Percentiles rank a stretch among this genome's conserved stretches.
phyloP scores from a whole-genome alignment of 2,113 vertebrate genomes.

The Kryptolebias marmoratus region DNA sequence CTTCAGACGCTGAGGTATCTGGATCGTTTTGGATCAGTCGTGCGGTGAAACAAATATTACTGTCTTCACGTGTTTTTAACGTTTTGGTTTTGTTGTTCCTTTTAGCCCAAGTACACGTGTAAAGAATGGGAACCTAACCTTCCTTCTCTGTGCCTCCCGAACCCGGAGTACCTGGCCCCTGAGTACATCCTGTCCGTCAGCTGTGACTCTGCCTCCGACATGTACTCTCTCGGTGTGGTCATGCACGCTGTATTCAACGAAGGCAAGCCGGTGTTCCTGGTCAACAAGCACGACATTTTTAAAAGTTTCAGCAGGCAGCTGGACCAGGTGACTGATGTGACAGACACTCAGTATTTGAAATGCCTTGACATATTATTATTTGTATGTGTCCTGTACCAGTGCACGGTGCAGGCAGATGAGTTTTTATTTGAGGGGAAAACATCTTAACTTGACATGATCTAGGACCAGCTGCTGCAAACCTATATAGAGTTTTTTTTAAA shows the following conservation, averaged over 20 bases:
- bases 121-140: conserved; percentile 99
- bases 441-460: neutral
- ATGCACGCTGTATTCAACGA: conserved; percentile 96
- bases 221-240: conserved; percentile 96
- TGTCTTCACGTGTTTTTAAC: neutral
- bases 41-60: neutral
- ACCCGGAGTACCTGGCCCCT: conserved; percentile 96
- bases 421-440: too few relatives aligned
- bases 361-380: too few relatives aligned
- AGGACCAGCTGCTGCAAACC: too few relatives aligned
- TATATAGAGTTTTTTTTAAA: too few relatives aligned
- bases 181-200: conserved; percentile 98
- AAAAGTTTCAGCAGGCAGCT: conserved; percentile 98
- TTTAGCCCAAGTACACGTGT: conserved; percentile 90
- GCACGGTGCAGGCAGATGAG: too few relatives aligned
- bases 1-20: conserved; percentile 91
- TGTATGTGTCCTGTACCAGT: neutral
- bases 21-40: neutral
- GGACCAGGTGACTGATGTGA: conserved; percentile 87
- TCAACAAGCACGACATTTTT: conserved; percentile 98
- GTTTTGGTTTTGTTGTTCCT: neutral
- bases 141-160: conserved; percentile 94
- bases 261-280: conserved; percentile 95
- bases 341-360: neutral
- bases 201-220: conserved; percentile 96